Evolutionary conservation across 2,888 invertebrate genomes (phyloP).

Genomic region (Celastrina argiolus): DNA sequence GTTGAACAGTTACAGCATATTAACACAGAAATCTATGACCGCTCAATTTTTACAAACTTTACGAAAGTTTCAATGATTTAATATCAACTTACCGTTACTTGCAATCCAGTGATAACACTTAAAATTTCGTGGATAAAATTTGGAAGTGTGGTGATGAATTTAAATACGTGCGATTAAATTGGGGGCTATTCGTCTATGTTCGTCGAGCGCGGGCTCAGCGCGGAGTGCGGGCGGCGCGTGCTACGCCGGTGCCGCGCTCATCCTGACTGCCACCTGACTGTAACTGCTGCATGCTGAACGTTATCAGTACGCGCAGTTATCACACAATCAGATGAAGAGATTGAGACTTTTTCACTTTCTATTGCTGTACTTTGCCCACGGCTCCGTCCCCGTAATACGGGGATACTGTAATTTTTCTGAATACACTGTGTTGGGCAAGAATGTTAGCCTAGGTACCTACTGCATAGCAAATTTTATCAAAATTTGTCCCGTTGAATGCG

Average conservation of each 20-base stretch:
- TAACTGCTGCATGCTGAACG: not conserved
- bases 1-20: no score
- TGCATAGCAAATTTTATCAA: no score
- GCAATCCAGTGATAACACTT: slow-evolving; percentile 14
- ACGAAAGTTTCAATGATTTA: not conserved
- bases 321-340: not conserved
- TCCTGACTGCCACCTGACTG: slow-evolving; percentile 55
- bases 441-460: no score
- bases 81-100: slow-evolving; percentile 4
- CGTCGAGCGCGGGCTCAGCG: slow-evolving; percentile 36
- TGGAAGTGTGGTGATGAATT: slow-evolving; percentile 30
- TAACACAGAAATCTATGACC: no score
- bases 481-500: no score
- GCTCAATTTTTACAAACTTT: not conserved
- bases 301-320: not conserved
- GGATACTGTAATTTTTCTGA: no score
- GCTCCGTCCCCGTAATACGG: no score
- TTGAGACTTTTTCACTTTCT: not conserved
- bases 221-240: slow-evolving; percentile 43
- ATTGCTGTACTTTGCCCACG: not conserved
- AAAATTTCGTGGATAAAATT: not conserved
- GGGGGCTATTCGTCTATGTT: slow-evolving; percentile 49
- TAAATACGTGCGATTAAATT: slow-evolving; percentile 27
- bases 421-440: no score
- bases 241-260: slow-evolving; percentile 47